Base-by-base conservation (phyloP, 1,140 invertebrate genomes). In the Philaenus spumarius region DNA sequence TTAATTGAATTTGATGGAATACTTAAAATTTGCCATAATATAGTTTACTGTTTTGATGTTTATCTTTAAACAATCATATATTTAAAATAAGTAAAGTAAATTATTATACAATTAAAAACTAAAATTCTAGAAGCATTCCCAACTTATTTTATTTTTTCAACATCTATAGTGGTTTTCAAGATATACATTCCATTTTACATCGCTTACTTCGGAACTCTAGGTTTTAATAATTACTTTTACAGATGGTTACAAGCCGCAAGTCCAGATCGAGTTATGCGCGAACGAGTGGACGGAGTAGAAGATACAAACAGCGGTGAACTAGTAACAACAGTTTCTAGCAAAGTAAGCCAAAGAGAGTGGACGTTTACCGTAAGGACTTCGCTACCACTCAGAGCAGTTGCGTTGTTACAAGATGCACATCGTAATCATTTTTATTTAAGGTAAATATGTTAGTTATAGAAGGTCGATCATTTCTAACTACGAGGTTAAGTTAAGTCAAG, bases 401-500 rank as follows among this genome's bases (percentile, higher is more conserved):
- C 84, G 2, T 71, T 93, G 2, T 72, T 89, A 0, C 79, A 88
- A 65, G 86, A 90, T 64, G 79, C 80, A 2, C 80, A 88, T 70
- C 75, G 84, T 24, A 81, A 82, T 56, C 84, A 91, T 70, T 92
- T 90, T 72, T 71, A 75, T 14, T 71, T 90, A 3, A 79, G 78
- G 57, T 77, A 72, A 39, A 73, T 82, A 30, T n/a, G n/a, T n/a
- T n/a, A n/a, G n/a, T n/a, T n/a, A n/a, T n/a, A n/a, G n/a, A n/a
- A n/a, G n/a, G n/a, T n/a, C n/a, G n/a, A n/a, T n/a, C n/a, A n/a
- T n/a, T n/a, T n/a, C n/a, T n/a, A n/a, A n/a, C n/a, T n/a, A n/a
- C n/a, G n/a, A n/a, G n/a, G n/a, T n/a, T n/a, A n/a, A n/a, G n/a
- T n/a, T n/a, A n/a, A n/a, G n/a, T n/a, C n/a, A n/a, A n/a, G n/a